Percentiles rank a stretch among this genome's conserved stretches.
Evolutionary conservation across 2,113 vertebrate species (phyloP).

Genomic region (Arothron firmamentum): DNA sequence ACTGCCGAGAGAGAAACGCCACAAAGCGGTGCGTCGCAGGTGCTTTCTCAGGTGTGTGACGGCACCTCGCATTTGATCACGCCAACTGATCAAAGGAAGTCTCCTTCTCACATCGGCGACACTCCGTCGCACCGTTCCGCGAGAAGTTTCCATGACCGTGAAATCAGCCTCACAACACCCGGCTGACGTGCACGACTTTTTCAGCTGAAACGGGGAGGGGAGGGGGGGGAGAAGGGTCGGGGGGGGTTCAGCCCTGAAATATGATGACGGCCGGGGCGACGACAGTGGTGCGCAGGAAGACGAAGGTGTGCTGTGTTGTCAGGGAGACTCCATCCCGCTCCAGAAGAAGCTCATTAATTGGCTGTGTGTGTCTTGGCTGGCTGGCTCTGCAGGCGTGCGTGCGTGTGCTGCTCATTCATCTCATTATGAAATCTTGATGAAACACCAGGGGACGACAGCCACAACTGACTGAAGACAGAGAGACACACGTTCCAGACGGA

Average conservation of each 20-base stretch:
- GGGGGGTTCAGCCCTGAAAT: slow-evolving; percentile 34
- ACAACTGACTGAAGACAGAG: background rate
- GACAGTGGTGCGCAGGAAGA: slow-evolving; percentile 45
- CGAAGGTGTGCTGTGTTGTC: slow-evolving; percentile 63
- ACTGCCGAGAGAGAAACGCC: background rate
- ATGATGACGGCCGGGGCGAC: slow-evolving; percentile 43
- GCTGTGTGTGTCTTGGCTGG: slow-evolving; percentile 36
- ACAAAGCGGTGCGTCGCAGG: background rate
- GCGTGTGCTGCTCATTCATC: slow-evolving; percentile 15
- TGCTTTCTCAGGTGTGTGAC: background rate
- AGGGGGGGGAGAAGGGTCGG: slow-evolving; percentile 27
- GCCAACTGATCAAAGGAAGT: slow-evolving; percentile 19
- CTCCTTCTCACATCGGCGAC: slow-evolving; percentile 20
- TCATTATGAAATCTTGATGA: slow-evolving; percentile 20
- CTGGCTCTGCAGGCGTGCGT: slow-evolving; percentile 12
- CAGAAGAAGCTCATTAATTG: slow-evolving; percentile 64
- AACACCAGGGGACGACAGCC: background rate
- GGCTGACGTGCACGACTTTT: slow-evolving; percentile 29
- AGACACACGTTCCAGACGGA: background rate
- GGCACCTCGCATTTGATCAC: slow-evolving; percentile 8
- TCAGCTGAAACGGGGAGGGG: slow-evolving; percentile 28
- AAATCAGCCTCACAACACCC: slow-evolving; percentile 8
- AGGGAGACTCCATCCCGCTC: slow-evolving; percentile 45
- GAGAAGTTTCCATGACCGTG: slow-evolving; percentile 29
- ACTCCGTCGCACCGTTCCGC: slow-evolving; percentile 12